Base-by-base conservation (phyloP, 2,888 invertebrate species). In the Cryptophagus acutangulus region DNA sequence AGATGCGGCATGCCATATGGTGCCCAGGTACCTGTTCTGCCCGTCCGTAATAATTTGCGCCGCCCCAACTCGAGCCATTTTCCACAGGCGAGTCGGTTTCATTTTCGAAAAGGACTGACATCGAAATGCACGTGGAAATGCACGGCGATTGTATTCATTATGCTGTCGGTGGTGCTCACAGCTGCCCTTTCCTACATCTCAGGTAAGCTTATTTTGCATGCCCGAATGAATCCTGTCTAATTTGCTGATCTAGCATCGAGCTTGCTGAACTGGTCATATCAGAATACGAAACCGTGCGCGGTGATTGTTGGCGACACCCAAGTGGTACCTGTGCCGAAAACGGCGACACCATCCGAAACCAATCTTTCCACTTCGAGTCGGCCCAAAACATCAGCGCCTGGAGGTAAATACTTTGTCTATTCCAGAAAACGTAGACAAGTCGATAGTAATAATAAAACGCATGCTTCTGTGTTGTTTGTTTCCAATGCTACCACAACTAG, bases 51-150 rank as follows among this genome's bases (percentile, higher is more conserved):
- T 63, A 82, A 81, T 67, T 72, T 82, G 49, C 74, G 82, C 55
- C 71, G 74, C 58, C 75, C 79, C 56, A 77, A 76, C 59, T 79
- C 84, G 51, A 80, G 82, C 60, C 84, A 85, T 70, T 87, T 84
- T 66, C 81, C 84, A 51, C 78, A 77, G 29, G 74, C 78, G 15
- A 84, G 85, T 56, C 78, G 88, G 60, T 87, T 88, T 73, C 89
- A 87, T 71, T 88, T 89, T 71, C 82, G 86, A 66, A 89, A 90
- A 76, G 87, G 87, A 58, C 75, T 89, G 59, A 82, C 87, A 41
- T 84, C 87, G 57, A 78, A 81, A 61, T 94, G 94, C 73, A 87
- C 89, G 49, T 93, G 93, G 89, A 87, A 87, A 71, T 89, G 92
- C 72, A 83, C 90, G 55, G 90, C 92, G 50, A 86, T 94, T 66